Base-by-base conservation (phyloP, 2,888 invertebrate genomes). In the Julus scandinavius region DNA sequence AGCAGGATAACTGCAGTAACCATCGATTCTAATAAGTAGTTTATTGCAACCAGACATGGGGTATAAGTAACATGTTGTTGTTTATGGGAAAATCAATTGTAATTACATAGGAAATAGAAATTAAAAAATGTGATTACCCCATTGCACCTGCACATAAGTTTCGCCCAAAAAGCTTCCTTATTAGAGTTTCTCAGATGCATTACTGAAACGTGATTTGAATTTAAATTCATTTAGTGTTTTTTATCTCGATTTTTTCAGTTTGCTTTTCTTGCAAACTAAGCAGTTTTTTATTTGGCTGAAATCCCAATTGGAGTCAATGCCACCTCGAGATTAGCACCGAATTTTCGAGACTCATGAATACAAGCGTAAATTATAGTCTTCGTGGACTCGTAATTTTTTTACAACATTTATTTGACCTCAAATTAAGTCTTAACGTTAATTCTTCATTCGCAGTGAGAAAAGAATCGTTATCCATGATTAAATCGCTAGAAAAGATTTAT, bases 271-370 rank as follows among this genome's bases (percentile, higher is more conserved):
- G 72, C 72, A n/a, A 72, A 29, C 72, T 72, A 6, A n/a, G 72
- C 72, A 9, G 6, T 20, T 72, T 72, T 72, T 72, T 72, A 29
- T 29, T 72, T 17, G 63, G 17, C n/a, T 72, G 9, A 72, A 29
- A 72, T 72, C 72, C 29, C 72, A 20, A 72, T 72, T 72, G 29
- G 20, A 72, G 72, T 72, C 72, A 72, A 72, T 72, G 72, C 72
- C 72, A 72, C 11, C 29, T 20, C 72, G 72, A 29, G 4, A 9
- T 72, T 72, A 20, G 20, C 29, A 72, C 72, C 72, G n/a, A 20
- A 72, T 72, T 72, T 29, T n/a, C 11, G 11, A 20, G 72, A 20
- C 1, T 20, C 72, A 72, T 29, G 20, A 5, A 29, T 72, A 11
- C 11, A 4, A 7, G 6, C 29, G 9, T 72, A 72, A 72, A 72